Conservation (phyloP, 2,888 invertebrate species). For the Limnephilus rhombicus region DNA sequence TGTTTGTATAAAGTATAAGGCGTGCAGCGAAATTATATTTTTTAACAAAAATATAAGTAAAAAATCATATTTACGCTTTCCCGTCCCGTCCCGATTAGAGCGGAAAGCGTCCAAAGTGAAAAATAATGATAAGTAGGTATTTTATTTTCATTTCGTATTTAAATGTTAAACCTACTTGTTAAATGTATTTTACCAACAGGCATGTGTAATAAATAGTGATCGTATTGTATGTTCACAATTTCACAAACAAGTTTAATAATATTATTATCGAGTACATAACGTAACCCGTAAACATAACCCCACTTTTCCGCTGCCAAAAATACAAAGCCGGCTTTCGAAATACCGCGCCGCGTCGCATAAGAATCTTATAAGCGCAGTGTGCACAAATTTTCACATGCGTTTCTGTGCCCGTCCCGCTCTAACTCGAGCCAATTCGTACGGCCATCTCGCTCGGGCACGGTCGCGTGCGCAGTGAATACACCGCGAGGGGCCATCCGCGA, state of each 20-base stretch:
- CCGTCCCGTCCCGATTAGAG: too few relatives aligned
- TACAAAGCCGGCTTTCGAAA: slow-evolving; percentile 56
- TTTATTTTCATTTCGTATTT: too few relatives aligned
- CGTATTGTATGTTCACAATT: not conserved
- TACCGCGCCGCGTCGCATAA: slow-evolving; percentile 39
- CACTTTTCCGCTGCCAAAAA: slow-evolving; percentile 56
- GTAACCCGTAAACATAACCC: slow-evolving; percentile 51
- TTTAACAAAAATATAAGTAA: too few relatives aligned
- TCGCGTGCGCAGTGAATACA: slow-evolving; percentile 61
- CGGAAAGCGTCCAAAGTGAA: too few relatives aligned
- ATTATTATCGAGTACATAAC: slow-evolving; percentile 5
- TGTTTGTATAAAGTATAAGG: too few relatives aligned
- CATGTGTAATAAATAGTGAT: not conserved
- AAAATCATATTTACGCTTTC: too few relatives aligned
- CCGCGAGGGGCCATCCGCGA: slow-evolving; percentile 43
- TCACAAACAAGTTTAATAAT: not conserved
- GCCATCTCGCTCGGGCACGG: slow-evolving; percentile 45
- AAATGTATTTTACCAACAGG: too few relatives aligned
- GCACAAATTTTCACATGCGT: slow-evolving; percentile 48
- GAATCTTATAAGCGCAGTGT: slow-evolving; percentile 20
- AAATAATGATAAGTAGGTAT: too few relatives aligned
- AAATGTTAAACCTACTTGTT: too few relatives aligned
- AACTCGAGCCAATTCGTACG: not conserved
- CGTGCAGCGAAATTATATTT: too few relatives aligned
- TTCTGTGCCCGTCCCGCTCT: slow-evolving; percentile 33